Base-by-base conservation (phyloP, 1,140 invertebrate species). In the Diabrotica virgifera region DNA sequence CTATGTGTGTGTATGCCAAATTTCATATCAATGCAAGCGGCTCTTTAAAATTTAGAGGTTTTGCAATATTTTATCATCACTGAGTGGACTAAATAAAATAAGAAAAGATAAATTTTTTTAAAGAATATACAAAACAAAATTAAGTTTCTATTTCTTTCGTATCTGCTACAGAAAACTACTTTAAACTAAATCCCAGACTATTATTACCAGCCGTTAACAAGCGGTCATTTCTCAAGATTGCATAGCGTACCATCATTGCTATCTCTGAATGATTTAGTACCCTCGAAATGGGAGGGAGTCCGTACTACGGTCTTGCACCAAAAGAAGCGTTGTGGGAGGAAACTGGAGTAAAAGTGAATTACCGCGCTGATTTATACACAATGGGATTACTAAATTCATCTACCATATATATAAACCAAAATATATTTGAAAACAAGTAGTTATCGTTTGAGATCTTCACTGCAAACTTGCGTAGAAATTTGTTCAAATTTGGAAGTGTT, bases 401-500 rank as follows among this genome's bases (percentile, higher is more conserved):
- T 62, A 70, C 65, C 59, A 65, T 74, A 74, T 76, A 76, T 76
- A 76, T 76, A 76, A 74, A 72, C 71, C 65, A 72, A 70, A 75
- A 68, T 72, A 24, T 66, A 64, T 70, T 70, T 74, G 71, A 53
- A 63, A 14, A 36, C 52, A 37, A 24, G 51, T 64, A 66, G 66
- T 68, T 46, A 46, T 46, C n/a, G 8, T 10, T 10, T 46, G 8
- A 10, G n/a, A 46, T 46, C 40, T 46, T 46, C 40, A 46, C 40
- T 46, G 8, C 8, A n/a, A 46, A 46, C 40, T 46, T 8, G 40
- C 24, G 24, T 24, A 24, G 24, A 24, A 24, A 24, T 24, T 24
- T 24, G 24, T 24, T 24, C 24, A 24, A 24, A 24, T 24, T 24
- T 24, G 24, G 24, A 24, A 24, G 24, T 24, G 24, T 24, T 24